A percentile compares a stretch with the other conserved stretches of the same genome.
These are phyloP conservation scores for Caprella mutica DNA, from an alignment of 2,888 invertebrate species.

Conservation along the genomic window DNA sequence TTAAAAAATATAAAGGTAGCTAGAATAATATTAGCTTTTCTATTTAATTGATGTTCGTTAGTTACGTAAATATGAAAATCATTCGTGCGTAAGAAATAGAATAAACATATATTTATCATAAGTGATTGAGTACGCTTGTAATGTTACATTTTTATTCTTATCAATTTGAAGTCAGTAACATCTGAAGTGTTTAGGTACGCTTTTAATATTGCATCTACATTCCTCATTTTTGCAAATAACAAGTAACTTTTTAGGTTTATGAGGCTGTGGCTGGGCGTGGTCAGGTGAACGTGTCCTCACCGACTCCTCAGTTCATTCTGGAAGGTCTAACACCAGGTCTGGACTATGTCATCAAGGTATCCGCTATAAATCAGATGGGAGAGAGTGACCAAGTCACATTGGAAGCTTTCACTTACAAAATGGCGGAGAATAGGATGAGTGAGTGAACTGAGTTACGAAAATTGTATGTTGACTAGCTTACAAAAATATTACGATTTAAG, in stretches of 20 bases:
- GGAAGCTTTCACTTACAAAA: slow-evolving; percentile 27
- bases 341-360: slow-evolving; percentile 24
- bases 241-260: slow-evolving; percentile 15
- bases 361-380: slow-evolving; percentile 19
- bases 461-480: neutral
- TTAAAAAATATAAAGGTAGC: too few relatives aligned
- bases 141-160: neutral
- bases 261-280: slow-evolving; percentile 17
- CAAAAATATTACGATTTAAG: neutral
- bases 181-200: neutral
- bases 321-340: slow-evolving; percentile 25
- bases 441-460: neutral
- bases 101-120: neutral
- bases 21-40: too few relatives aligned
- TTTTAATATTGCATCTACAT: neutral
- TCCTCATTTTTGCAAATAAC: neutral
- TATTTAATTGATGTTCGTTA: too few relatives aligned
- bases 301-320: slow-evolving; percentile 13
- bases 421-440: slow-evolving; percentile 31
- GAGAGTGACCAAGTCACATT: slow-evolving; percentile 13
- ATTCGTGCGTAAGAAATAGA: neutral
- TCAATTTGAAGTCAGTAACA: neutral
- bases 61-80: too few relatives aligned
- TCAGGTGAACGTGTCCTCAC: slow-evolving; percentile 19
- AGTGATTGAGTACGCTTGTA: neutral